Base-by-base conservation (phyloP, 2,797 vertebrate species). In the Microcaecilia unicolor region DNA sequence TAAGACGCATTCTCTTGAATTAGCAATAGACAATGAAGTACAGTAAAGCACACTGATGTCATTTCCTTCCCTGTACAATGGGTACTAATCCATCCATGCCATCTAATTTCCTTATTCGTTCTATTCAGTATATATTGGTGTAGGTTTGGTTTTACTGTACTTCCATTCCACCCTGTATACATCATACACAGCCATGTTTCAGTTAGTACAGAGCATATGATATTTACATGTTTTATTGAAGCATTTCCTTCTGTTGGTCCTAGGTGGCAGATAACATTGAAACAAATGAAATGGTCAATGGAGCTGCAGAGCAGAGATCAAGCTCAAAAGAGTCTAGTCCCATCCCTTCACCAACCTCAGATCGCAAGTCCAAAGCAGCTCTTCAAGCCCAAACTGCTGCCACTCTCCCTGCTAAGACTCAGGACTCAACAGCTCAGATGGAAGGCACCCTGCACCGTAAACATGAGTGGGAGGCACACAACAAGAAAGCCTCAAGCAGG, bases 401-500 rank as follows among this genome's bases (percentile, higher is more conserved):
- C 25, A 97, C 92, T 2, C 80, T 94, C 38, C 92, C 93, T 1
- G 78, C 83, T 64, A 91, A 91, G 60, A 82, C 82, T 5, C 90
- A 87, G 58, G 90, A 92, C 25, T 70, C 88, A 15, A 61, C 82
- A 0, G 85, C 89, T 37, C 93, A 87, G 70, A 78, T 91, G 71
- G 93, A 97, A 61, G 91, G 91, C 32, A 69, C 90, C 52, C 75
- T 98, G 34, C 86, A 97, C 54, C 91, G 94, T 67, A 98, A 98
- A 43, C 94, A 97, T 0, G 93, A 98, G 56, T 96, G 86, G 89
- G 94, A 97, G 70, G 87, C 86, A 5, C 92, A 89, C 66, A 97
- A 85, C 70, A 98, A 98, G 75, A 98, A 98, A 64, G 94, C 94
- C 8, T 96, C 94, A 2, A 97, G 87, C 88, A 93, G 94, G 94